A percentile compares a stretch with the other conserved stretches of the same genome.
These are phyloP conservation scores for Aythya baeri DNA, from an alignment of 2,113 vertebrate genomes.

Conservation along the genomic window DNA sequence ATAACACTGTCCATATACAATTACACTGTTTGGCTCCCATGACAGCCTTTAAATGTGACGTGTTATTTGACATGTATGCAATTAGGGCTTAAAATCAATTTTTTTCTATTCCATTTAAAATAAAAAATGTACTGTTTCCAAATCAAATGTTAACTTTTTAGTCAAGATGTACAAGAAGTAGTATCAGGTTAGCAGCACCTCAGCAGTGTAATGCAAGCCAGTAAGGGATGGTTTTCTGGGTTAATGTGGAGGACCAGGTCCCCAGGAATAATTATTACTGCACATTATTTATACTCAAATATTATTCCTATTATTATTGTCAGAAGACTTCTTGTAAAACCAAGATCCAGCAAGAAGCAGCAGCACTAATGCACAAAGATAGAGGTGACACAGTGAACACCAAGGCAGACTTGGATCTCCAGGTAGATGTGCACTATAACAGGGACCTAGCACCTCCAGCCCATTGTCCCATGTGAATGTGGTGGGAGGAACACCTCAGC, in stretches of 20 bases:
- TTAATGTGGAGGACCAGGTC: slow-evolving; percentile 4
- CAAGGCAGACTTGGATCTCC: background rate
- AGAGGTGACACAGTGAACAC: background rate
- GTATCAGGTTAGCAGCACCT: slow-evolving; percentile 60
- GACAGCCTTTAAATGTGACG: slow-evolving; percentile 80
- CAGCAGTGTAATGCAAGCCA: slow-evolving; percentile 40
- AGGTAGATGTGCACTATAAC: too few species aligned
- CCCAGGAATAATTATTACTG: slow-evolving; percentile 26
- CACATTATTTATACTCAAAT: background rate
- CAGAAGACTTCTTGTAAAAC: background rate
- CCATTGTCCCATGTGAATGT: fast-evolving
- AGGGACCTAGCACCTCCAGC: fast-evolving
- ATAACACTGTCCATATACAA: slow-evolving; percentile 76
- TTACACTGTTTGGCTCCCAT: slow-evolving; percentile 74
- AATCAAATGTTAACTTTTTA: slow-evolving; percentile 73
- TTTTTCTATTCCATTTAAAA: slow-evolving; percentile 81
- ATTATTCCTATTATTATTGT: background rate
- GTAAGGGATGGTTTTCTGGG: slow-evolving; percentile 42
- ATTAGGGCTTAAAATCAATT: slow-evolving; percentile 81
- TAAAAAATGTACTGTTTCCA: slow-evolving; percentile 77
- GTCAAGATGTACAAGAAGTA: slow-evolving; percentile 70
- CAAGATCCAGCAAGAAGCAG: background rate
- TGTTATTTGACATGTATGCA: slow-evolving; percentile 82
- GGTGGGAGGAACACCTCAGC: background rate
- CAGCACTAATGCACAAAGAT: background rate